phyloP scores from a whole-genome alignment of 2,888 invertebrate species.

The Drosophila cyrtoloma region DNA sequence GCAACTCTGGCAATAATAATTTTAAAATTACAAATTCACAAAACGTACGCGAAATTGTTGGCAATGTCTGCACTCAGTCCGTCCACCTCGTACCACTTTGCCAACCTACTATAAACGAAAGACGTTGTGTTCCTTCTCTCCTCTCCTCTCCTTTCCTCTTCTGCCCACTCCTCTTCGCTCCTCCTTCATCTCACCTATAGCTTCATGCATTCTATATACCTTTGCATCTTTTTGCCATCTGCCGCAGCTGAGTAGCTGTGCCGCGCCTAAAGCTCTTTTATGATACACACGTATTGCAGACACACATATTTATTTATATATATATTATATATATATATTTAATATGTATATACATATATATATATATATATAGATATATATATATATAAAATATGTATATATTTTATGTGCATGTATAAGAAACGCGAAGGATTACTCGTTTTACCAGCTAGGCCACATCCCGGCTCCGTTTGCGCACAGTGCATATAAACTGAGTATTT shows the following conservation, averaged over 20 bases:
- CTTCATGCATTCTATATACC: constrained; percentile 27
- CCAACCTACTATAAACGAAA: constrained; percentile 32
- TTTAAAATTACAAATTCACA: constrained; percentile 83
- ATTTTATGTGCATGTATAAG: constrained; percentile 37
- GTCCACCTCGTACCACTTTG: constrained; percentile 17
- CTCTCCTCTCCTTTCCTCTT: constrained; percentile 1
- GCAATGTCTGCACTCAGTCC: constrained; percentile 67
- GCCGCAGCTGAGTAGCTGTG: constrained; percentile 67
- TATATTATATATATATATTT: constrained; percentile 20
- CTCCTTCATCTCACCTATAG: background rate
- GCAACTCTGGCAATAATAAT: constrained; percentile 68
- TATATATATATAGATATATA: constrained; percentile 16
- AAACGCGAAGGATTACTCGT: constrained; percentile 64
- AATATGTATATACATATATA: constrained; percentile 10
- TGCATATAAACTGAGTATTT: constrained; percentile 16
- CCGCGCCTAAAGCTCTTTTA: constrained; percentile 76
- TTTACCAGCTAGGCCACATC: constrained; percentile 37
- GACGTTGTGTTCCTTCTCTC: constrained; percentile 25
- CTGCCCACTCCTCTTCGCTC: background rate
- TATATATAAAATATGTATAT: background rate
- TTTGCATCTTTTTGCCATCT: constrained; percentile 72
- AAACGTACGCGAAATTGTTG: constrained; percentile 83
- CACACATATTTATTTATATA: constrained; percentile 19
- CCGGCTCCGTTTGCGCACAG: constrained; percentile 43
- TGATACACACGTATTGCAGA: constrained; percentile 33